phyloP scores from a whole-genome alignment of 1,140 invertebrate genomes.

The Brachionus koreanus region DNA sequence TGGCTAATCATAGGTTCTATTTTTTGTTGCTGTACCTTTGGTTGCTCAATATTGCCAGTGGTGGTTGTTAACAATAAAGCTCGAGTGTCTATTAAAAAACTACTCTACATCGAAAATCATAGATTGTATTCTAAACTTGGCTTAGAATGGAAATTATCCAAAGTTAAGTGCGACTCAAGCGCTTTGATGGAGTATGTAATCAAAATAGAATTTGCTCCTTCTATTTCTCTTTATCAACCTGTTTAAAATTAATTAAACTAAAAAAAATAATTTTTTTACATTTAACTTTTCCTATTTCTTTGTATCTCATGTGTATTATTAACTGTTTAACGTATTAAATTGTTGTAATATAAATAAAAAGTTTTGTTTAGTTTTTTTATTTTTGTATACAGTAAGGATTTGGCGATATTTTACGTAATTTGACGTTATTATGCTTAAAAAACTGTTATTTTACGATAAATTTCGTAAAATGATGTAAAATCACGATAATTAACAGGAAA shows the following conservation, averaged over 20 bases:
- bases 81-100: slow-evolving; percentile 2
- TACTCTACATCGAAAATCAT: slow-evolving; percentile 38
- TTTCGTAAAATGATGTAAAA: too few species aligned
- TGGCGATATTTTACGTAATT: too few species aligned
- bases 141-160: slow-evolving; percentile 19
- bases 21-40: slow-evolving; percentile 44
- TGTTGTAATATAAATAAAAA: neutral
- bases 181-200: slow-evolving; percentile 34
- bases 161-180: slow-evolving; percentile 28
- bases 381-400: too few species aligned
- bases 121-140: slow-evolving; percentile 23
- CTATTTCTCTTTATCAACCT: slow-evolving; percentile 37
- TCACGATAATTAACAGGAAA: too few species aligned
- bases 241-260: neutral
- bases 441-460: too few species aligned
- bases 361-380: too few species aligned
- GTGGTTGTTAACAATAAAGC: slow-evolving; percentile 38
- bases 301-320: neutral
- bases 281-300: neutral
- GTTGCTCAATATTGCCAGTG: slow-evolving; percentile 34
- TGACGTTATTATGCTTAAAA: too few species aligned
- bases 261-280: neutral
- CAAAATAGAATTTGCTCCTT: slow-evolving; percentile 33
- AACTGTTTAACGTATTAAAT: neutral
- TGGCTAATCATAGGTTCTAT: slow-evolving; percentile 43